Percentiles rank a stretch among this genome's conserved stretches.
phyloP scores from a whole-genome alignment of 2,797 vertebrate species.

The Streptopelia turtur region DNA sequence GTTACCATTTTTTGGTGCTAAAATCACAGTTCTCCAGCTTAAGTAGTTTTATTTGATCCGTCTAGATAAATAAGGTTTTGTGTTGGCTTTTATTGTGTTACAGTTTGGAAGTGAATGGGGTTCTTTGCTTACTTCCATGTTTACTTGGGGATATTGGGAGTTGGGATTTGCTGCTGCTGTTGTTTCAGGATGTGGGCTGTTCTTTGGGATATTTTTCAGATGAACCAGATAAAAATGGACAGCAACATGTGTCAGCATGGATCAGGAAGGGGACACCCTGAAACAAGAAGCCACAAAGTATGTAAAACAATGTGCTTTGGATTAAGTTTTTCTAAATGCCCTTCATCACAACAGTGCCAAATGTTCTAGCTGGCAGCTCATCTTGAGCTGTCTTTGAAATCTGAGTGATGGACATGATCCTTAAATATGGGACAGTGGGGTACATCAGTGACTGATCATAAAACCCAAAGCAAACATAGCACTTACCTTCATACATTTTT shows the following conservation, averaged over 20 bases:
- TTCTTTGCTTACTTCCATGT: not conserved
- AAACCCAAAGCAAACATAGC: not conserved
- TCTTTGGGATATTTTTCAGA: conserved; percentile 7
- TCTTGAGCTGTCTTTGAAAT: conserved; percentile 35
- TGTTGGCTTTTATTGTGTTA: not conserved
- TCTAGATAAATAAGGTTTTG: not conserved
- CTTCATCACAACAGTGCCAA: not conserved
- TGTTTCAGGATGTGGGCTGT: not conserved
- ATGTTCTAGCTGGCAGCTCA: not conserved
- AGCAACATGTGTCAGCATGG: not conserved
- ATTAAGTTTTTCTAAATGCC: conserved; percentile 9
- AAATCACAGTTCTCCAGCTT: not conserved
- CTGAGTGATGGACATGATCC: not conserved
- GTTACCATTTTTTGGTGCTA: not conserved
- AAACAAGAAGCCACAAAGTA: conserved; percentile 33
- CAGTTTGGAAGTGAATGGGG: not conserved
- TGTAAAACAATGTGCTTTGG: conserved; percentile 21
- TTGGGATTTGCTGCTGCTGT: not conserved
- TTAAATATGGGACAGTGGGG: not conserved
- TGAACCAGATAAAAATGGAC: not conserved
- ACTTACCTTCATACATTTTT: not conserved
- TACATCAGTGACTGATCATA: not conserved
- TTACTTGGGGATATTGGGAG: not conserved
- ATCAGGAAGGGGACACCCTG: conserved; percentile 16
- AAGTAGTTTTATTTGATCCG: not conserved